These are phyloP conservation scores for Anodontia alba DNA, from an alignment of 2,888 invertebrate species.

Conservation along the genomic window DNA sequence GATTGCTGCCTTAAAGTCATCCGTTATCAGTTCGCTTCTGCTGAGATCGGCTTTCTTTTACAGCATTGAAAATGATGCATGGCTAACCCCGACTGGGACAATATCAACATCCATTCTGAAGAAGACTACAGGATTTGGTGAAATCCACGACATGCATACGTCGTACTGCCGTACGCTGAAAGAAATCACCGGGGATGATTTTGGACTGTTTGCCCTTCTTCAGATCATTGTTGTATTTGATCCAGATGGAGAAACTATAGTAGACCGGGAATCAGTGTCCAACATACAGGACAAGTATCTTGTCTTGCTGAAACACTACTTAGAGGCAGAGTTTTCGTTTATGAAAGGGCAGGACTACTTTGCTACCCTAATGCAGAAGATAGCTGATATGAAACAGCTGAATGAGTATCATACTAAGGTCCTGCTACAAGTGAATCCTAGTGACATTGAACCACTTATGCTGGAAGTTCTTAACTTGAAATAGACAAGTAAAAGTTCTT, in stretches of 20 bases:
- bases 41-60: conserved; percentile 96
- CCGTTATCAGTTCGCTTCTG: conserved; percentile 88
- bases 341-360: conserved; percentile 73
- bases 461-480: conserved; percentile 95
- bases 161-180: conserved; percentile 82
- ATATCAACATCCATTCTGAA: conserved; percentile 96
- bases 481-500: too few relatives aligned
- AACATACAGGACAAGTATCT: conserved; percentile 86
- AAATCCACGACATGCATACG: conserved; percentile 82
- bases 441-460: conserved; percentile 95
- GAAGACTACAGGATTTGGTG: conserved; percentile 89
- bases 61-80: conserved; percentile 94
- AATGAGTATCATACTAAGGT: conserved; percentile 97
- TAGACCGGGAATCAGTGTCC: conserved; percentile 73
- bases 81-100: conserved; percentile 90
- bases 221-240: conserved; percentile 96
- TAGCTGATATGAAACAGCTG: conserved; percentile 94
- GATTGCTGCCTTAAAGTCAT: conserved; percentile 93
- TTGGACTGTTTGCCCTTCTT: conserved; percentile 95
- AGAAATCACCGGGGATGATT: conserved; percentile 89
- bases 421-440: conserved; percentile 96
- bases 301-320: conserved; percentile 82
- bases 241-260: conserved; percentile 91
- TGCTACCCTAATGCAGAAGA: conserved; percentile 90
- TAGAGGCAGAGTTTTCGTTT: conserved; percentile 81